Base-by-base conservation (phyloP, 2,888 invertebrate genomes). In the Opisthograptis luteolata region DNA sequence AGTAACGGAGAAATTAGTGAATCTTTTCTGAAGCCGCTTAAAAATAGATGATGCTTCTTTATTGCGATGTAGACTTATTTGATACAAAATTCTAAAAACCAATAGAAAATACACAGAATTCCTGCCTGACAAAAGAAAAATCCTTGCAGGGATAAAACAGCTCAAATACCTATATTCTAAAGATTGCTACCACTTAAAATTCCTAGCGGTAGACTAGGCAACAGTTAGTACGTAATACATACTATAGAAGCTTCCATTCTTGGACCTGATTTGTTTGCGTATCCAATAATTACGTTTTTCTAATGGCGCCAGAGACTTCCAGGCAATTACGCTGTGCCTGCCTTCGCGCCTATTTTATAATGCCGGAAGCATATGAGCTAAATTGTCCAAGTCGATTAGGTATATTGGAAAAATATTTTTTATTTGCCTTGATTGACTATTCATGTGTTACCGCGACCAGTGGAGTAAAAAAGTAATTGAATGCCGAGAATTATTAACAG, bases 161-260 rank as follows among this genome's bases (percentile, higher is more conserved):
- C 43, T 55, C 34, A 47, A 58, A 55, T 51, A n/a, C n/a, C n/a
- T n/a, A n/a, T n/a, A 52, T 50, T 52, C 47, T 50, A 71, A 69
- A 76, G 76, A 83, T 80, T 79, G 70, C 76, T 69, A 65, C 70
- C 75, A 79, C 80, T 84, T 83, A 78, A 80, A 64, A 87, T 84
- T 84, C 80, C 75, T 79, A 77, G 71, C 76, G 74, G 76, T 17
- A 31, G 30, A 15, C 13, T 25, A 24, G 10, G 8, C 8, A 35
- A 5, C 13, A 42, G 36, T 25, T 35, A 19, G 9, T 37, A 32
- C 1, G 5, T 9, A 24, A 7, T 62, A 64, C 13, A 79, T 75
- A 68, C 71, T 68, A 56, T 54, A 63, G 62, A 61, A 62, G 63
- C 36, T 49, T 42, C 64, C 68, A 71, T 76, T 74, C 78, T 70